Percentiles rank a stretch among this genome's conserved stretches.
These are phyloP conservation scores for Parnassius glacialis DNA, from an alignment of 2,888 invertebrate genomes.

Conservation along the genomic window DNA sequence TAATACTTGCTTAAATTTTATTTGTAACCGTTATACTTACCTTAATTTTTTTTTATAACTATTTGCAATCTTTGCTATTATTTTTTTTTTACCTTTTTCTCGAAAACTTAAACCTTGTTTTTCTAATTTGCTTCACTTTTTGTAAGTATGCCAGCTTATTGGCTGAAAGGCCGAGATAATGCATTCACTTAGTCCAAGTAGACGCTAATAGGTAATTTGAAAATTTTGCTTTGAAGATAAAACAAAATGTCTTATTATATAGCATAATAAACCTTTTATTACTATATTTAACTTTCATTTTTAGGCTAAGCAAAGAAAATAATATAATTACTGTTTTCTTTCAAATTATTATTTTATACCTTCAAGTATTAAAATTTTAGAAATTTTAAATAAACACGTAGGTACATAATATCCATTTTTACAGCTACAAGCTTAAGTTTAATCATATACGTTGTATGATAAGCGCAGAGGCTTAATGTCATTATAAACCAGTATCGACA, in stretches of 20 bases:
- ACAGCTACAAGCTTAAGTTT: no score
- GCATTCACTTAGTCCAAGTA: conserved; percentile 36
- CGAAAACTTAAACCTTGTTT: no score
- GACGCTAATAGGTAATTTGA: conserved; percentile 57
- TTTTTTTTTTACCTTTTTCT: no score
- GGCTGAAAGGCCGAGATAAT: conserved; percentile 59
- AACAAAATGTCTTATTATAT: conserved; percentile 49
- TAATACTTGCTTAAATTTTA: no score
- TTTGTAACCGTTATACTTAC: no score
- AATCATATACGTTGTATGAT: background rate
- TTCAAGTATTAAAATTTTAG: conserved; percentile 30
- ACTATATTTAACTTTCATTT: background rate
- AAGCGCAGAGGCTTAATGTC: background rate
- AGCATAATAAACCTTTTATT: conserved; percentile 10
- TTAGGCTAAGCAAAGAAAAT: conserved; percentile 1
- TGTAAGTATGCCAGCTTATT: background rate
- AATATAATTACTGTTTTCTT: background rate
- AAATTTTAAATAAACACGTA: background rate
- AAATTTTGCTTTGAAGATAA: conserved; percentile 58
- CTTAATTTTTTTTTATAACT: no score
- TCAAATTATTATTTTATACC: no score
- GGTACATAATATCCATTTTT: no score
- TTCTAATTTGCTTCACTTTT: no score
- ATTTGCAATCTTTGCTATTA: no score
- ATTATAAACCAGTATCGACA: background rate